Percentiles rank a stretch among this genome's conserved stretches.
phyloP scores from a whole-genome alignment of 2,113 vertebrate genomes.

The Platysteira castanea region DNA sequence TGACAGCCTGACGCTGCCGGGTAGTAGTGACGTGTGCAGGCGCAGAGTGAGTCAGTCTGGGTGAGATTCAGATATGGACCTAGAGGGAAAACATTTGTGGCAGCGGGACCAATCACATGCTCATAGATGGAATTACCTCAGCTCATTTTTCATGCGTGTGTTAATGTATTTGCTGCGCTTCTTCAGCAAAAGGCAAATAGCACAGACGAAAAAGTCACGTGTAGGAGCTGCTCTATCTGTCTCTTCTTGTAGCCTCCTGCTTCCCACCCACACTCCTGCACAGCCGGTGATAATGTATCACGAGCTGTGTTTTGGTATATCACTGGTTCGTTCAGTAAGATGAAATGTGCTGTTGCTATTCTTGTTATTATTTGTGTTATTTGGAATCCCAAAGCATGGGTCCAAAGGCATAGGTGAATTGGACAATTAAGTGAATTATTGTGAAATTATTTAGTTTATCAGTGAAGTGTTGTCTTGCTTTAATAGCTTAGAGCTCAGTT shows the following conservation, averaged over 20 bases:
- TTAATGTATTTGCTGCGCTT: slow-evolving; percentile 5
- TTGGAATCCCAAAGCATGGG: not conserved
- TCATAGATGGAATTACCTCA: slow-evolving; percentile 59
- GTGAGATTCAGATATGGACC: slow-evolving; percentile 33
- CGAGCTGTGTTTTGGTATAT: not conserved
- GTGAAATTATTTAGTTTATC: not conserved
- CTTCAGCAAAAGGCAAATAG: slow-evolving; percentile 26
- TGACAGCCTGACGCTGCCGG: slow-evolving; percentile 1
- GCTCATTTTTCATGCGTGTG: slow-evolving; percentile 48
- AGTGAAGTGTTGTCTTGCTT: not conserved
- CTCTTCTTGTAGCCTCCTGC: slow-evolving; percentile 33
- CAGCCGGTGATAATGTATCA: not conserved
- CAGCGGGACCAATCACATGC: slow-evolving; percentile 2
- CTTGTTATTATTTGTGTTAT: not conserved
- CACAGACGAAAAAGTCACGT: not conserved
- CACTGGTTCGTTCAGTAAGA: not conserved
- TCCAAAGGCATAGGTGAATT: not conserved
- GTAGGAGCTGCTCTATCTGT: slow-evolving; percentile 15
- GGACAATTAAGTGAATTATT: not conserved
- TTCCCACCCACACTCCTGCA: slow-evolving; percentile 46
- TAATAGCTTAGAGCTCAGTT: not conserved
- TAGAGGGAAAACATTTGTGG: slow-evolving; percentile 54
- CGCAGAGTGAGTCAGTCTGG: slow-evolving; percentile 43
- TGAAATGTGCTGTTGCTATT: not conserved
- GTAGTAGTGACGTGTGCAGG: slow-evolving; percentile 4